Conservation (phyloP, 2,888 invertebrate genomes). For the Lasioglossum villosulum region DNA sequence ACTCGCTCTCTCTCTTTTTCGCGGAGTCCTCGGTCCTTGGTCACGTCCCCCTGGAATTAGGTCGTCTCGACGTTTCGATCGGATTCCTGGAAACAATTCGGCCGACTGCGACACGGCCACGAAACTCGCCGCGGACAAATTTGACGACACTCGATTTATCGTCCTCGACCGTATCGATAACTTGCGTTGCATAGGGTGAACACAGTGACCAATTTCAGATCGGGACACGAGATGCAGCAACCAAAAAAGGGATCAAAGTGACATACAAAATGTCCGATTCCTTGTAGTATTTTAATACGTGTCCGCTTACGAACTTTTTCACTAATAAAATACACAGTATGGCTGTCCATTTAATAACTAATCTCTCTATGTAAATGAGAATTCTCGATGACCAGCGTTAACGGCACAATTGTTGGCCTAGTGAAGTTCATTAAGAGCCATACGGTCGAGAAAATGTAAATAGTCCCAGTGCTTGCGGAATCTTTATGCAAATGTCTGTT, state of each 20-base stretch:
- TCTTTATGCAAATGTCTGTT: neutral
- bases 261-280: neutral
- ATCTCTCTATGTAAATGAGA: neutral
- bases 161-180: neutral
- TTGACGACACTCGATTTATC: slow-evolving; percentile 12
- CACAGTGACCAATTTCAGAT: neutral
- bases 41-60: slow-evolving; percentile 62
- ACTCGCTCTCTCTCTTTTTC: neutral
- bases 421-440: neutral
- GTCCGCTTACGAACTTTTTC: neutral
- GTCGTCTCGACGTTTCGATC: slow-evolving; percentile 58
- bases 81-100: slow-evolving; percentile 65
- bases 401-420: neutral
- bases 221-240: neutral
- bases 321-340: neutral
- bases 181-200: neutral
- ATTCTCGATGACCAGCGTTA: neutral
- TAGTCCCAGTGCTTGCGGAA: neutral
- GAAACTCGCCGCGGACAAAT: slow-evolving; percentile 32
- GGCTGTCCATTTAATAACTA: neutral
- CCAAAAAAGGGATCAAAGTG: neutral
- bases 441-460: neutral
- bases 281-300: neutral
- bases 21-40: slow-evolving; percentile 14
- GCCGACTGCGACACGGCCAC: slow-evolving; percentile 16